Evolutionary conservation across 2,113 vertebrate species (phyloP).

Genomic region (Peromyscus californicus): DNA sequence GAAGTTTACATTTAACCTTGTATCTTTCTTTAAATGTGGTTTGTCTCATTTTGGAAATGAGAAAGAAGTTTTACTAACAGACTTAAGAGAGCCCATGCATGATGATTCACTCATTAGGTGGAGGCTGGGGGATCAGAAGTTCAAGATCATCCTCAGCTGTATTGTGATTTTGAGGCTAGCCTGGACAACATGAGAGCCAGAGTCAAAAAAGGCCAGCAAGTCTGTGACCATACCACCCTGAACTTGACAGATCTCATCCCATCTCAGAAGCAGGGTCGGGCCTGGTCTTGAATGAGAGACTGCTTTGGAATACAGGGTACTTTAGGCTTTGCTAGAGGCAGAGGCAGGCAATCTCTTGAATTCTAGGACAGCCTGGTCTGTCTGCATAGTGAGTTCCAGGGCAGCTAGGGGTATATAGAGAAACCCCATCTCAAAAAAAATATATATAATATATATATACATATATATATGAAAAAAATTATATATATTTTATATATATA

Average conservation of each 20-base stretch:
- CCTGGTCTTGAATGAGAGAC: not conserved
- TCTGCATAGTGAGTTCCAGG: too few relatives aligned
- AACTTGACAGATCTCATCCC: not conserved
- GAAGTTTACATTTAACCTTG: not conserved
- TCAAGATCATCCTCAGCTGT: not conserved
- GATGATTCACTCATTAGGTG: not conserved
- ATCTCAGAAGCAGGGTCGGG: not conserved
- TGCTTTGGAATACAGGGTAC: not conserved
- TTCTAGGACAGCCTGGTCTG: too few relatives aligned
- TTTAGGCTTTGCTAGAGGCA: too few relatives aligned
- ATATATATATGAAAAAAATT: too few relatives aligned
- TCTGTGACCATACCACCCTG: not conserved
- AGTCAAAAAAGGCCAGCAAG: not conserved
- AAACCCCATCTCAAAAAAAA: too few relatives aligned
- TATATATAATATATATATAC: too few relatives aligned
- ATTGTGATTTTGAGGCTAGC: not conserved
- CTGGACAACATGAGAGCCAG: not conserved
- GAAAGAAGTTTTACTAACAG: not conserved
- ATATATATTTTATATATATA: too few relatives aligned
- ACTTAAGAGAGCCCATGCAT: not conserved
- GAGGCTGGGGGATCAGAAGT: not conserved
- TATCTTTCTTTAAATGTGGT: slow-evolving; percentile 26
- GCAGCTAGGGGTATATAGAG: too few relatives aligned
- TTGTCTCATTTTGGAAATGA: not conserved
- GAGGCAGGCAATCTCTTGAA: too few relatives aligned